phyloP scores from a whole-genome alignment of 1,140 invertebrate genomes.

The Panulirus ornatus region DNA sequence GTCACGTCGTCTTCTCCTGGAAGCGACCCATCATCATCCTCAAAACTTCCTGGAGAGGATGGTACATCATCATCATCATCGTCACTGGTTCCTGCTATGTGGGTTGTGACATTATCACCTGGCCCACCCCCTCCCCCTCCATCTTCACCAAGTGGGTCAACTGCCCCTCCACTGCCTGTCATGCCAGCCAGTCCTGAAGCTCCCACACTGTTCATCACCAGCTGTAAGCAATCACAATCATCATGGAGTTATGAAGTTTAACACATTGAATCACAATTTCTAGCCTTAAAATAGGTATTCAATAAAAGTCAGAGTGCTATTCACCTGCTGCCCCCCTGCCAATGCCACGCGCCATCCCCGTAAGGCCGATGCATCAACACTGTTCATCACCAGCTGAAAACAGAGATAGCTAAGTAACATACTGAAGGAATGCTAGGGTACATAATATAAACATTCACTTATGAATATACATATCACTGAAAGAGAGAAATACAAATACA shows the following conservation, averaged over 20 bases:
- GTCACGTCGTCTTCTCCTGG: slow-evolving; percentile 93
- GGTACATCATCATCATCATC: slow-evolving; percentile 78
- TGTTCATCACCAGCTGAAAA: slow-evolving; percentile 71
- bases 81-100: slow-evolving; percentile 64
- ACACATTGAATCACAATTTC: not conserved
- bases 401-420: not conserved
- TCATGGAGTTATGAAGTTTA: not conserved
- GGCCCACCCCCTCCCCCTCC: slow-evolving; percentile 42
- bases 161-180: slow-evolving; percentile 36
- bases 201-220: slow-evolving; percentile 69
- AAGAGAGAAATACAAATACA: not conserved
- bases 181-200: slow-evolving; percentile 51
- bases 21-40: slow-evolving; percentile 84
- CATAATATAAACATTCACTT: not conserved
- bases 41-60: slow-evolving; percentile 84
- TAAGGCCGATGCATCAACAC: slow-evolving; percentile 65
- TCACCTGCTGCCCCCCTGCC: slow-evolving; percentile 65
- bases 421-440: too few species aligned
- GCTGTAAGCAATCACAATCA: slow-evolving; percentile 22
- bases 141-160: slow-evolving; percentile 43
- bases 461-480: not conserved
- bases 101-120: slow-evolving; percentile 47
- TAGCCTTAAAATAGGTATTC: not conserved
- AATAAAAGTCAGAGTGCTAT: slow-evolving; percentile 6
- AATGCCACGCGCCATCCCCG: slow-evolving; percentile 63